Evolutionary conservation across 2,888 invertebrate genomes (phyloP).

Genomic region (Pollenia angustigena): DNA sequence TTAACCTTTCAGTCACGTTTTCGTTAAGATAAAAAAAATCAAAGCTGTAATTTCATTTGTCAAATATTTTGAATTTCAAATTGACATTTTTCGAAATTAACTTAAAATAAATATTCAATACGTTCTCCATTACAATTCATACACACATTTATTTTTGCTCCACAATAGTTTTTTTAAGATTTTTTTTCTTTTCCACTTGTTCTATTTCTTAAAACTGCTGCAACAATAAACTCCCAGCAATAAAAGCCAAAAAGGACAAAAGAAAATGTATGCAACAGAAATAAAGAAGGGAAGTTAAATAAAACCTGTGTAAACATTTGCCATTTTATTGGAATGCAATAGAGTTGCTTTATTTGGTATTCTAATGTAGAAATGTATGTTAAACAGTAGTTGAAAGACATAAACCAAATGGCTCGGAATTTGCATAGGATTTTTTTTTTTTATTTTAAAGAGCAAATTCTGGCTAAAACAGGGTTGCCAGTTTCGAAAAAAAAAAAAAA

Average conservation of each 20-base stretch:
- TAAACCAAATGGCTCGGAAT: conserved; percentile 60
- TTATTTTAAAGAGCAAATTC: background rate
- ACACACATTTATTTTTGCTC: conserved; percentile 46
- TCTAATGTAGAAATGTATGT: conserved; percentile 23
- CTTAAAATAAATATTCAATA: conserved; percentile 52
- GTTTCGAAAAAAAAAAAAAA: background rate
- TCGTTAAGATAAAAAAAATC: conserved; percentile 3
- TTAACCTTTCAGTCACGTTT: conserved; percentile 2
- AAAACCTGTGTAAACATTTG: conserved; percentile 72
- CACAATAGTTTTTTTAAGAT: conserved; percentile 43
- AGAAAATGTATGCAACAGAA: conserved; percentile 18
- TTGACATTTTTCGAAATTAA: conserved; percentile 57
- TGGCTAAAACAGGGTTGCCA: conserved; percentile 31
- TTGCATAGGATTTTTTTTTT: conserved; percentile 49
- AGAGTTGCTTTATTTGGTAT: conserved; percentile 9
- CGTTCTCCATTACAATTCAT: conserved; percentile 40
- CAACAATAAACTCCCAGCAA: background rate
- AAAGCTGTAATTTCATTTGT: conserved; percentile 33
- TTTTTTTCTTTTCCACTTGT: background rate
- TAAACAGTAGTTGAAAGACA: conserved; percentile 39
- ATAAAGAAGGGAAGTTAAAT: conserved; percentile 49
- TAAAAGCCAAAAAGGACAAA: conserved; percentile 4
- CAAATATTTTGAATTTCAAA: conserved; percentile 12
- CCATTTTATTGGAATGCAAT: conserved; percentile 70
- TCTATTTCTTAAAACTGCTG: background rate